Percentiles rank a stretch among this genome's conserved stretches.
These are phyloP conservation scores for Enteromius radiatus DNA, from an alignment of 2,797 vertebrate genomes.

Conservation along the genomic window DNA sequence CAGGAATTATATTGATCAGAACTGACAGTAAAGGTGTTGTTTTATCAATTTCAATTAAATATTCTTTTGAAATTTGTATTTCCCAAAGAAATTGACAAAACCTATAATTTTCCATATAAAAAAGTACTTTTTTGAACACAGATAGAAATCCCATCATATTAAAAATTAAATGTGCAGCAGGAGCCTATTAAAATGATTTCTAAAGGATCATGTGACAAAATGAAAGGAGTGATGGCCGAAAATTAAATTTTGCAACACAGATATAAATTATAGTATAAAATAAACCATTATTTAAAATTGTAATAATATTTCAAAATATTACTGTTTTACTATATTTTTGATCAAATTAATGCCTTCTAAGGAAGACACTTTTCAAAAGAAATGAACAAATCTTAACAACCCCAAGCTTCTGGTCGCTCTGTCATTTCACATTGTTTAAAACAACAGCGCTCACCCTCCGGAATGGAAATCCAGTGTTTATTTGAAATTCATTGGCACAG, in stretches of 20 bases:
- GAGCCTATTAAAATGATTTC: background rate
- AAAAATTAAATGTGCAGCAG: too few relatives aligned
- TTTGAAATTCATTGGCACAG: constrained; percentile 26
- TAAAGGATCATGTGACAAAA: background rate
- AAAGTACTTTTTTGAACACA: background rate
- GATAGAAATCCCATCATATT: background rate
- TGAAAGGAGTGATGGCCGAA: background rate
- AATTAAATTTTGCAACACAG: background rate
- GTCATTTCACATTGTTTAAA: background rate
- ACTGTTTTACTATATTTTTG: background rate
- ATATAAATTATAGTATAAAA: background rate
- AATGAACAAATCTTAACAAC: too few relatives aligned
- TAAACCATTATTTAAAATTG: background rate
- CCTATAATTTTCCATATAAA: background rate
- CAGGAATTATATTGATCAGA: too few relatives aligned
- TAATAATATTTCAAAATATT: background rate
- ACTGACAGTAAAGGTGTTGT: too few relatives aligned
- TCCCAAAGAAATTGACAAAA: background rate
- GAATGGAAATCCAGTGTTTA: background rate
- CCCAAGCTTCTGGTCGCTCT: background rate
- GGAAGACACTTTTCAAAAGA: background rate
- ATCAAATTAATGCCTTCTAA: background rate
- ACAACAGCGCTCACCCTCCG: background rate
- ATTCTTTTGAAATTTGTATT: background rate
- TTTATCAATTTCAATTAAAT: background rate